Base-by-base conservation (phyloP, 1,140 invertebrate species). In the Dendrolimus kikuchii region DNA sequence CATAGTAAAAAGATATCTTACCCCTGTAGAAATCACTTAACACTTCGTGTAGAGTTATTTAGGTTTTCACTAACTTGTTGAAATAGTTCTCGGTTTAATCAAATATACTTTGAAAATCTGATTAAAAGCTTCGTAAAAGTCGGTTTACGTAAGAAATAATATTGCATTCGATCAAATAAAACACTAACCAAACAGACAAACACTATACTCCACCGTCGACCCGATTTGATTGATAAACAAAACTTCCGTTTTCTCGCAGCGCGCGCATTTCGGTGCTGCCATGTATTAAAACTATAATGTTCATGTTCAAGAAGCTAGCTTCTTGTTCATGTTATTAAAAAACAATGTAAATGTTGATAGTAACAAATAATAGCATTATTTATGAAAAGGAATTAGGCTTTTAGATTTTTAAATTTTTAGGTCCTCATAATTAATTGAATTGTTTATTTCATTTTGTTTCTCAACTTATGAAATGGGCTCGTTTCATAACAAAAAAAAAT, bases 141-240 rank as follows among this genome's bases (percentile, higher is more conserved):
- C 58, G 55, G 66, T 66, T 66, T 64, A 63, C 60, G 58, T 60
- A 59, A 61, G 54, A 61, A 8, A 45, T 38, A 62, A 60, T 57
- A 55, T 23, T 61, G 62, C 61, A 44, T 61, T 37, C 51, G 51
- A 48, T 50, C 46, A 23, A 23, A 23, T 60, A 56, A 47, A 38
- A 57, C 62, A 65, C 66, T 39, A 23, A 23, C 23, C 23, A 23
- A 23, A 23, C 23, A 23, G 23, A 23, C 23, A 23, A 3, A 23
- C 23, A 71, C 68, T 58, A 55, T 57, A 66, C 64, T 51, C 60
- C 46, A 63, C 59, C 60, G 53, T 71, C 57, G 52, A 73, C 72
- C 74, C 59, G 59, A 73, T 71, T 70, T 81, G 79, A 84, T 78
- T 81, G 77, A 80, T 83, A 85, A 85, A 83, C 81, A 85, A 81